Evolutionary conservation across 2,888 invertebrate species (phyloP), one percentile per base, ranked within the genome.

Genomic region (Sphaeridia pumilis): DNA sequence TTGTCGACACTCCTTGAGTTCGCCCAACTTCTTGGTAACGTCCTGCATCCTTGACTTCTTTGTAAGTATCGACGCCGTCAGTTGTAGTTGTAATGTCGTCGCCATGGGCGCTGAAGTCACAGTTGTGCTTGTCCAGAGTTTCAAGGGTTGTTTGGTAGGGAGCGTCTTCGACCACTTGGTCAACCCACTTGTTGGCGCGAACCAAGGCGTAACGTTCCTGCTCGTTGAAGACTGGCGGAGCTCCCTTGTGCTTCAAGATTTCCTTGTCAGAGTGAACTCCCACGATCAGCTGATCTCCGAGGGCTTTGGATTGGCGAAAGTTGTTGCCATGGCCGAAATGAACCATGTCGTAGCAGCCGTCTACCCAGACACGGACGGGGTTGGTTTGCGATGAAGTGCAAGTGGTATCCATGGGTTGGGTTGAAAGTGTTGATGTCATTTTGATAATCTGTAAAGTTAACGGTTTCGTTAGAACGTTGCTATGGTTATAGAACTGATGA

Each of bases 281-380:
- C 35, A 97, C 97, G 59, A 95, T 84, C 61, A 97, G 74, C 67
- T 86, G 84, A 73, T 89, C 85, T 12, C 98, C 98, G 69, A 97
- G 78, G 35, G 92, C 87, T 74, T 97, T 98, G 24, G 95, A 97
- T 77, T 98, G 92, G 65, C 98, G 78, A 52, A 98, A 74, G 2
- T 95, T 94, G 75, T 98, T 98, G 12, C 98, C 97, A 74, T 98
- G 98, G 0, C 98, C 98, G 73, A 95, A 98, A 74, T 98, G 98
- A 3, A 97, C 95, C 94, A 98, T 95, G 69, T 98, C 98, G 72
- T 95, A 98, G 41, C 56, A 56, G 3, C 56, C 56, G 28, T 56
- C 56, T 1, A 43, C 53, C 56, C 56, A 56, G n/a, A 56, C 36
- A 0, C 49, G 46, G n/a, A n/a, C n/a, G n/a, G n/a, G n/a, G n/a